Conservation (phyloP, 2,113 vertebrate genomes). For the Bostrychus sinensis region DNA sequence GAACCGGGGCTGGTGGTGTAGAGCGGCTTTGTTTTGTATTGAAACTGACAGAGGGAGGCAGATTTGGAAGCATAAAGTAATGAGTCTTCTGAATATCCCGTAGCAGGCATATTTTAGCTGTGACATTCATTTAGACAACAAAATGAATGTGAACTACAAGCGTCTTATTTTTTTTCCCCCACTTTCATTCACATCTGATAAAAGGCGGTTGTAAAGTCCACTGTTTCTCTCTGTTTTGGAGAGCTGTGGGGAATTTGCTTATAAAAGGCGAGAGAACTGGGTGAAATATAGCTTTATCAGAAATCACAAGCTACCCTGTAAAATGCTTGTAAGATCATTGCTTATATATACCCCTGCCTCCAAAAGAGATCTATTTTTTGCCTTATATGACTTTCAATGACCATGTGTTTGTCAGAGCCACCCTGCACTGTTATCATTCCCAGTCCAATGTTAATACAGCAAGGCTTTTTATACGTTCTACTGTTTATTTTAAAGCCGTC, state of each 20-base stretch:
- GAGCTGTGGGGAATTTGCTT: conserved; percentile 12
- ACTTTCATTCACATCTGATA: conserved; percentile 54
- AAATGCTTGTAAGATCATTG: conserved; percentile 37
- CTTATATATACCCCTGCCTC: conserved; percentile 24
- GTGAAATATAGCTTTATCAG: conserved; percentile 39
- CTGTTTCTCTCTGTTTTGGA: conserved; percentile 35
- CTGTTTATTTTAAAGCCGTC: conserved; percentile 68
- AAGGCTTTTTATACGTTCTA: conserved; percentile 51
- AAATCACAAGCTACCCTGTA: conserved; percentile 30
- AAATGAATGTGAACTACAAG: conserved; percentile 58
- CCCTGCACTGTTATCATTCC: conserved; percentile 57
- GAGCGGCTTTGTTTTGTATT: conserved; percentile 66
- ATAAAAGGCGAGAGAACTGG: conserved; percentile 14
- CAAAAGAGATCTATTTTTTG: conserved; percentile 32
- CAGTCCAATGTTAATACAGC: conserved; percentile 57
- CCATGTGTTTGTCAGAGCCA: conserved; percentile 51
- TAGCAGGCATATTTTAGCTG: conserved; percentile 69
- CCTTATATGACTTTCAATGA: conserved; percentile 39
- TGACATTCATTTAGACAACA: conserved; percentile 68
- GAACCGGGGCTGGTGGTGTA: conserved; percentile 5
- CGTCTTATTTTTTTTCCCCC: conserved; percentile 13
- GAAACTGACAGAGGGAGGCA: conserved; percentile 68
- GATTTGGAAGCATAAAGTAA: conserved; percentile 69
- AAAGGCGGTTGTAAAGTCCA: conserved; percentile 46
- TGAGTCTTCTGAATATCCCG: conserved; percentile 66